These are phyloP conservation scores for Galerucella nymphaeae DNA, from an alignment of 2,888 invertebrate species.

Conservation along the genomic window DNA sequence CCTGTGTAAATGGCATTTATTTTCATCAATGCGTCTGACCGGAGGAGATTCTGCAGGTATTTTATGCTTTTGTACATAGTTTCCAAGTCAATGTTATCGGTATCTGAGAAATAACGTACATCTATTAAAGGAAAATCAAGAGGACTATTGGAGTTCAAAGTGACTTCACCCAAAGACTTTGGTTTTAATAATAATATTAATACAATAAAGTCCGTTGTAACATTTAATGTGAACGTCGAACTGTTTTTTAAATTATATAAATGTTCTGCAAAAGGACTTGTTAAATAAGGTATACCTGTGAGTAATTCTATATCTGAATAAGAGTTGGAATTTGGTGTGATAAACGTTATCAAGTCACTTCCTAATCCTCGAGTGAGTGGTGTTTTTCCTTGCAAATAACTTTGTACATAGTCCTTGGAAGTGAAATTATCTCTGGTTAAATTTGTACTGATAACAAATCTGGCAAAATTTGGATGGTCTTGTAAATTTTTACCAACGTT, in stretches of 20 bases:
- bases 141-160: conserved; percentile 52
- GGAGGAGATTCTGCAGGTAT: conserved; percentile 43
- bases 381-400: conserved; percentile 18
- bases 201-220: conserved; percentile 39
- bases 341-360: neutral
- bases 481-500: conserved; percentile 85
- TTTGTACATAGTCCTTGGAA: conserved; percentile 19
- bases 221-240: neutral
- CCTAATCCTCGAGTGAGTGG: conserved; percentile 13
- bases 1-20: conserved; percentile 68
- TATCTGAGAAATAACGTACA: conserved; percentile 50
- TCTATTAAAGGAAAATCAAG: conserved; percentile 55
- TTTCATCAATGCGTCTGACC: conserved; percentile 70
- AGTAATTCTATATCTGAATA: neutral
- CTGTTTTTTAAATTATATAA: neutral
- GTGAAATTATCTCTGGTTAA: conserved; percentile 8
- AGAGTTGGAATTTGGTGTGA: neutral
- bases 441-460: conserved; percentile 23
- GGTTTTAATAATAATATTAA: conserved; percentile 50
- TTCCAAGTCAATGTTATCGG: conserved; percentile 69
- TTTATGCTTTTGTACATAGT: conserved; percentile 72
- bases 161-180: conserved; percentile 53
- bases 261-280: neutral
- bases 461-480: conserved; percentile 69
- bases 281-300: neutral